Percentiles rank a stretch among this genome's conserved stretches.
These are phyloP conservation scores for Austrofundulus limnaeus DNA, from an alignment of 2,113 vertebrate genomes.

Conservation along the genomic window DNA sequence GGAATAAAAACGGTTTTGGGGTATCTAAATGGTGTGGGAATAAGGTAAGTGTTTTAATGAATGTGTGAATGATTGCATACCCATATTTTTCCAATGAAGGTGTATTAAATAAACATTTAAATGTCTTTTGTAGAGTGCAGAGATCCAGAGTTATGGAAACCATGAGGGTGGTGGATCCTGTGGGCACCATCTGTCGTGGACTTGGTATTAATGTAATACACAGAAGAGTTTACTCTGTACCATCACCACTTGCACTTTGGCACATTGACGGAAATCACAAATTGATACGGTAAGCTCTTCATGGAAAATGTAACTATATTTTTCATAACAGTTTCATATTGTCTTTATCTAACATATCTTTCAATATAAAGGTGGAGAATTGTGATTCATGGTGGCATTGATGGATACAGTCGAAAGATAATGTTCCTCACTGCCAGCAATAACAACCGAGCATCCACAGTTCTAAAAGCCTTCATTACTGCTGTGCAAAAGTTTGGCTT, in stretches of 20 bases:
- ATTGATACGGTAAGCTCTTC: slow-evolving; percentile 1
- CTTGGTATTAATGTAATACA: background rate
- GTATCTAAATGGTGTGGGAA: background rate
- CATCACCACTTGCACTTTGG: slow-evolving; percentile 2
- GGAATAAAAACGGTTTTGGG: slow-evolving; percentile 2
- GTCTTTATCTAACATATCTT: background rate
- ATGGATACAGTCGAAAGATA: background rate
- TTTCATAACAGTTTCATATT: background rate
- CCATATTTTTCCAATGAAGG: background rate
- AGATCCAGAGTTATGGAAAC: background rate
- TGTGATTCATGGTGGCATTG: slow-evolving; percentile 4
- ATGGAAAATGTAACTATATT: background rate
- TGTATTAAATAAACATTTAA: background rate
- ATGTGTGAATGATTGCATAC: background rate
- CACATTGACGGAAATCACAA: slow-evolving; percentile 1
- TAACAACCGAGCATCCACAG: slow-evolving; percentile 1
- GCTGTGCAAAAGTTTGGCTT: background rate
- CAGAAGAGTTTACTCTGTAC: background rate
- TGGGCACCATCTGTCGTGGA: background rate
- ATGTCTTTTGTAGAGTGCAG: background rate
- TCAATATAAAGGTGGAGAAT: slow-evolving; percentile 2
- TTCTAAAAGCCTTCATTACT: background rate
- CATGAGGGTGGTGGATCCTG: background rate
- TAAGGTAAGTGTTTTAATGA: background rate
- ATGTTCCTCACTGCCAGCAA: slow-evolving; percentile 4